Conservation (phyloP, 2,113 vertebrate genomes). For the Mesitornis unicolor region DNA sequence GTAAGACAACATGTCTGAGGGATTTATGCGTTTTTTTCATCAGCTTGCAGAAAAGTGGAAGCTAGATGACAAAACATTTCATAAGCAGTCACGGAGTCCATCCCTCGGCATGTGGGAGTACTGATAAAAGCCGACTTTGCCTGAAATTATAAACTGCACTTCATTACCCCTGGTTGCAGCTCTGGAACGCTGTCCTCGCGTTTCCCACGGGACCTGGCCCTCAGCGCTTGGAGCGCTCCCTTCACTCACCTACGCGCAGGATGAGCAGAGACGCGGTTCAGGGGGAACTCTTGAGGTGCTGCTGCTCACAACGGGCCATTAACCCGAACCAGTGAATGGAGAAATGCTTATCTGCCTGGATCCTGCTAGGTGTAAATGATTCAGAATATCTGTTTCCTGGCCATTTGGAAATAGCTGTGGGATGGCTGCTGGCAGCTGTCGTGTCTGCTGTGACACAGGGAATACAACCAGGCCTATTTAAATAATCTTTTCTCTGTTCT, state of each 20-base stretch:
- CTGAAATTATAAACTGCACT: not conserved
- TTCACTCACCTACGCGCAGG: fast-evolving
- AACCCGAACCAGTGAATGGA: fast-evolving
- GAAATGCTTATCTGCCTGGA: not conserved
- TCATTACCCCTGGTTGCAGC: not conserved
- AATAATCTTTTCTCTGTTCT: not conserved
- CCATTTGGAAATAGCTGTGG: not conserved
- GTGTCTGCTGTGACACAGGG: not conserved
- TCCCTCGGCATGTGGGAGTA: not conserved
- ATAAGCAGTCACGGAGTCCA: not conserved
- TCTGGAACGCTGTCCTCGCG: fast-evolving
- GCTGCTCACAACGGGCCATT: fast-evolving
- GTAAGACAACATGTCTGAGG: conserved; percentile 33
- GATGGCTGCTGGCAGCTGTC: not conserved
- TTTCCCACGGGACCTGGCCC: not conserved
- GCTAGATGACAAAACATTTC: conserved; percentile 58
- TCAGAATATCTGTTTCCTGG: not conserved
- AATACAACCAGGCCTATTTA: not conserved
- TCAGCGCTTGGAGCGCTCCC: fast-evolving
- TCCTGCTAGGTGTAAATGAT: not conserved
- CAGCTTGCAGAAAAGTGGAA: conserved; percentile 39
- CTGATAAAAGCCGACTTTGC: not conserved
- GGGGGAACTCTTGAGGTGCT: not conserved
- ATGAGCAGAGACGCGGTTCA: not conserved
- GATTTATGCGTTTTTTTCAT: conserved; percentile 27